phyloP scores from a whole-genome alignment of 2,888 invertebrate genomes.

The Scaptomyza tumidula region DNA sequence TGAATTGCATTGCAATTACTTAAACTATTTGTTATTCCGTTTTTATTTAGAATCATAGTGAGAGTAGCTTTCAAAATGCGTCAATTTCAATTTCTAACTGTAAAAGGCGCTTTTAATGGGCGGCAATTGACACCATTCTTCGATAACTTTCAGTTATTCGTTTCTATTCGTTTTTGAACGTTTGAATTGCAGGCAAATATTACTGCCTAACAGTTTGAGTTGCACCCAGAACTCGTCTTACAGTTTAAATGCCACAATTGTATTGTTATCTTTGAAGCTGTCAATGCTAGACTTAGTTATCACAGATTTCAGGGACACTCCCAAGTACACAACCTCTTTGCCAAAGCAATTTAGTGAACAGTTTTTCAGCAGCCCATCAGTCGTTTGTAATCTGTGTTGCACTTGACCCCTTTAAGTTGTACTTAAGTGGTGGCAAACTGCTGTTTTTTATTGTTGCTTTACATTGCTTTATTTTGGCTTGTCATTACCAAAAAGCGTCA shows the following conservation, averaged over 20 bases:
- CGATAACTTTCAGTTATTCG: background rate
- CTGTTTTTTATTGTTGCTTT: conserved; percentile 21
- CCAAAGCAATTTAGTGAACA: conserved; percentile 15
- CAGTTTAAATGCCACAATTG: conserved; percentile 4
- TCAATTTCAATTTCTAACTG: conserved; percentile 5
- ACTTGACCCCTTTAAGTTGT: conserved; percentile 67
- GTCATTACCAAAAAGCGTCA: conserved; percentile 45
- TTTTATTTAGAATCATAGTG: background rate
- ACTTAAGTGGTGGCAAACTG: conserved; percentile 22
- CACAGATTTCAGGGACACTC: conserved; percentile 38
- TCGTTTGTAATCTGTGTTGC: conserved; percentile 46
- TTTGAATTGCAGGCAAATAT: background rate
- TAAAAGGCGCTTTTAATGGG: conserved; percentile 3
- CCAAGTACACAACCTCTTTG: conserved; percentile 24
- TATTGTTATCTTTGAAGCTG: conserved; percentile 24
- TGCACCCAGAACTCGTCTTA: conserved; percentile 32
- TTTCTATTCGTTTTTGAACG: background rate
- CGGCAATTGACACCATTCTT: conserved; percentile 9
- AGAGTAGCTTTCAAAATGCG: conserved; percentile 5
- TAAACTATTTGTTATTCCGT: background rate
- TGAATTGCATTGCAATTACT: background rate
- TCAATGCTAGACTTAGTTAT: conserved; percentile 24
- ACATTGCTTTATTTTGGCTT: conserved; percentile 27
- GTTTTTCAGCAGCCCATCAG: conserved; percentile 29
- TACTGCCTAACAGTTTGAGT: background rate